These are phyloP conservation scores for Pseudomyrmex concolor DNA, from an alignment of 1,140 invertebrate species.

Conservation along the genomic window DNA sequence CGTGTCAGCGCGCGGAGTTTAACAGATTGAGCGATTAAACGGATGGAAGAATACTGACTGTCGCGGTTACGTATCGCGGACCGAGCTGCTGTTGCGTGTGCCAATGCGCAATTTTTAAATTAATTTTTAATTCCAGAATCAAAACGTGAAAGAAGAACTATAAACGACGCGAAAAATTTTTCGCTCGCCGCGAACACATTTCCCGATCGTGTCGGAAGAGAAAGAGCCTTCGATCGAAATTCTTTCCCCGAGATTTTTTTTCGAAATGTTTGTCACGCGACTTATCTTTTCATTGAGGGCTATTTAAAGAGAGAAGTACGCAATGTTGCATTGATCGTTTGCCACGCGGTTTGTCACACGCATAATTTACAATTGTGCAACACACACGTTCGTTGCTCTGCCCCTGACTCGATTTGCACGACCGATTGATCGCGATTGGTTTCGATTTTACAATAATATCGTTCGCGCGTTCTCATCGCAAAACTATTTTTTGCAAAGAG, in stretches of 20 bases:
- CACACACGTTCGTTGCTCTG: background rate
- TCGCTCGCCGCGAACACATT: no score
- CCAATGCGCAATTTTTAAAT: no score
- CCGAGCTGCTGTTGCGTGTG: background rate
- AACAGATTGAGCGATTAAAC: constrained; percentile 50
- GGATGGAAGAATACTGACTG: constrained; percentile 49
- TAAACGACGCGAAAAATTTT: no score
- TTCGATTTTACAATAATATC: background rate
- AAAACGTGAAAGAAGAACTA: no score
- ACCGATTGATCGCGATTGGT: background rate
- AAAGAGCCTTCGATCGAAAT: no score
- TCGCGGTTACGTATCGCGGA: background rate
- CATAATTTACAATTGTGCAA: background rate
- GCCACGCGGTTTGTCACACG: background rate
- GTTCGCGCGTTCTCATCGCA: background rate
- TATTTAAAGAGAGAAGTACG: background rate
- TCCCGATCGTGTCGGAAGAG: no score
- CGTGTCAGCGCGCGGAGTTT: constrained; percentile 19
- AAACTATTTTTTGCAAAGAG: background rate
- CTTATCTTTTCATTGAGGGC: background rate
- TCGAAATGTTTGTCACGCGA: background rate
- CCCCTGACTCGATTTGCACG: background rate
- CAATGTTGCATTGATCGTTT: background rate
- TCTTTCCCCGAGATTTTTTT: background rate
- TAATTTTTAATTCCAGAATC: no score